Base-by-base conservation (phyloP, 1,140 invertebrate species). In the Drosophila varians region DNA sequence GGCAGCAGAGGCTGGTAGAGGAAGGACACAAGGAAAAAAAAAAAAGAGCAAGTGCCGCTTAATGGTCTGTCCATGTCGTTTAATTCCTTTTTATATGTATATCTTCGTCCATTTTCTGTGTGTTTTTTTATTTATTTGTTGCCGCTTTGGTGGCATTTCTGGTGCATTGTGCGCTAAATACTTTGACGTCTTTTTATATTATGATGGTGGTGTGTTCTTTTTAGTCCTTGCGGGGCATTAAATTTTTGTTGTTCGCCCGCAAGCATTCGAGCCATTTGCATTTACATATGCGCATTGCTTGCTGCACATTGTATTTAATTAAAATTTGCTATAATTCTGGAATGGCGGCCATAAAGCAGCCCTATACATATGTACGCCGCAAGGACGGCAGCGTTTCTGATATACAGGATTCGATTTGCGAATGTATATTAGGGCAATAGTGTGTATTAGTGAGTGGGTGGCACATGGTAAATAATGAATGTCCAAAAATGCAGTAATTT, bases 281-380 rank as follows among this genome's bases (percentile, higher is more conserved):
- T 77, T 82, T 84, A 74, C 62, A 87, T 86, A 74, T 80, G 72
- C 80, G 77, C 75, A 69, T 73, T 86, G 77, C 79, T 78, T 46
- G 58, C 77, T 71, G 58, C 54, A 51, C 48, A 57, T 68, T 68
- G 65, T 49, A 77, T 79, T 77, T 84, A 86, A 84, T 84, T 87
- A 87, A 86, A 84, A 76, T 86, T 87, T 74, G 77, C 56, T 84
- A 76, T 69, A 69, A 68, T 76, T 49, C 61, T 65, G 58, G 83
- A 68, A 70, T 86, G 47, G 56, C 45, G 62, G 45, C 55, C 77
- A 78, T 78, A 78, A 74, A 71, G 55, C 72, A 80, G 64, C 52
- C 21, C 40, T 49, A 70, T n/a, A n/a, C n/a, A n/a, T 42, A 70
- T 42, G 55, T 46, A 34, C 43, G 53, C 45, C 11, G 38, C 54